Percentiles rank a stretch among this genome's conserved stretches.
These are phyloP conservation scores for Rhabdornis inornatus DNA, from an alignment of 2,113 vertebrate species.

Conservation along the genomic window DNA sequence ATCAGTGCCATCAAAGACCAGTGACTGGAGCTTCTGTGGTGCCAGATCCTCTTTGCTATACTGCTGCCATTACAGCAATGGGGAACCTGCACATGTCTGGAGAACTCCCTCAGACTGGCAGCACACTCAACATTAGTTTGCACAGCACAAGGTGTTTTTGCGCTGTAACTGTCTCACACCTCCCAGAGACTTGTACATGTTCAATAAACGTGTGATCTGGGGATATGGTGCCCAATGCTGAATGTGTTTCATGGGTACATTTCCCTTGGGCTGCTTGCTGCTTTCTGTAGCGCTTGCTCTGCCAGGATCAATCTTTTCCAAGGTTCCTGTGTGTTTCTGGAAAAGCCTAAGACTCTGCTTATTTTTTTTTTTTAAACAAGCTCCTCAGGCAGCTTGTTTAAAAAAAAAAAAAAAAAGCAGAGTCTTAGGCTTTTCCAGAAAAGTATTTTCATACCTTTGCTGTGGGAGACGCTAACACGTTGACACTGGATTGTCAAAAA, in stretches of 20 bases:
- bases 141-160: background rate
- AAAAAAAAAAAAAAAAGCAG: too few relatives aligned
- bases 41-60: background rate
- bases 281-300: background rate
- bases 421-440: too few relatives aligned
- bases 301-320: background rate
- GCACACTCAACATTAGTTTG: background rate
- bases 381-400: background rate
- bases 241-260: background rate
- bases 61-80: background rate
- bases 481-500: background rate
- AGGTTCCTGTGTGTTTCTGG: background rate
- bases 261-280: background rate
- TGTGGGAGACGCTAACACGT: background rate
- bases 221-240: rapidly evolving
- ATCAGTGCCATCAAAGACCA: background rate
- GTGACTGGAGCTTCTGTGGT: background rate
- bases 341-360: background rate
- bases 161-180: background rate
- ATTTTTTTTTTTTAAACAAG: background rate
- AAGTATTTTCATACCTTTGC: rapidly evolving
- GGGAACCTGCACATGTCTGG: background rate
- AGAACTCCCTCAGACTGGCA: background rate
- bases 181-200: background rate
- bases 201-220: background rate